Base-by-base conservation (phyloP, 2,113 vertebrate genomes). In the Pipa parva region DNA sequence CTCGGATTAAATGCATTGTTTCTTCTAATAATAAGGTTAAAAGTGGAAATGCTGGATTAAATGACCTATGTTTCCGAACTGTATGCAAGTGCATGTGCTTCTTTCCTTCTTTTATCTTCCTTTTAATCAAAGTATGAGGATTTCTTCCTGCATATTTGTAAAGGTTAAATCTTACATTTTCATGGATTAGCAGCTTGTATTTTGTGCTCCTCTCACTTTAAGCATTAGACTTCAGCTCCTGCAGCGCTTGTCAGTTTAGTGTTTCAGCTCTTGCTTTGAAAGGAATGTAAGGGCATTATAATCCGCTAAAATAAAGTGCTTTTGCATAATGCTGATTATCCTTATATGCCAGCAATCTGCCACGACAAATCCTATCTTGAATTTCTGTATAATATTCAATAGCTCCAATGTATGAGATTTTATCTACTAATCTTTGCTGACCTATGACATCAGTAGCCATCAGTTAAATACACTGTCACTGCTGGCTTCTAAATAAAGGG, bases 331-430 rank as follows among this genome's bases (percentile, higher is more conserved):
- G 15, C 39, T 42, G 39, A 42, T 42, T 42, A 42, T 42, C 39
- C 7, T 42, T 42, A 42, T 42, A 42, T 42, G 39, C 39, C 3
- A n/a, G 39, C 39, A 42, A 42, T 42, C 39, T 42, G 39, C 13
- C 39, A 42, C 39, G 2, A 36, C n/a, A 42, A 42, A 18, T 42
- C 39, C 11, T 29, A 33, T 22, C 12, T 63, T 25, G 45, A 50
- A 36, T 28, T 18, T 36, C 21, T 31, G 28, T 63, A 46, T n/a
- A 36, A 22, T 31, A 63, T 45, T 25, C 28, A 50, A 36, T 63
- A 50, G n/a, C 20, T 15, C 27, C 28, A 21, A 26, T 50, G 4
- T 20, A 21, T 31, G 5, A 27, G 26, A 49, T 46, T 46, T 10
- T 61, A 48, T 62, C 28, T 50, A n/a, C 22, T 46, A 61, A 46